Conservation (phyloP, 2,113 vertebrate species). For the Callithrix jacchus region DNA sequence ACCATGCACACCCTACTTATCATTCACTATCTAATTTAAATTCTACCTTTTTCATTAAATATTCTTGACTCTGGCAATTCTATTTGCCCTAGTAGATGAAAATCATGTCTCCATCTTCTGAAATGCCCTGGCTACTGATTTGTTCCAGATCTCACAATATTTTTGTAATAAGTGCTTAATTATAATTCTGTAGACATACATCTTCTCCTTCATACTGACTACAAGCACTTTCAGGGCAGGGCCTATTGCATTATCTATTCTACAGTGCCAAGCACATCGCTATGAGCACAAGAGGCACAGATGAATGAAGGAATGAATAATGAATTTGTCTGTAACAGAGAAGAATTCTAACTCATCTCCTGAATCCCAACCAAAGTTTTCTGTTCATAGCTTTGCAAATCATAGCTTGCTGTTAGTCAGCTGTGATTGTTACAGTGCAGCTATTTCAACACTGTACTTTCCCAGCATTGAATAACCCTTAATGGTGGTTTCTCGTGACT, state of each 20-base stretch:
- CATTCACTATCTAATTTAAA: neutral
- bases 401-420: neutral
- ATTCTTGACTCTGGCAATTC: neutral
- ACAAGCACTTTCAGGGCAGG: neutral
- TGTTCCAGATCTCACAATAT: neutral
- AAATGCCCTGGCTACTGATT: neutral
- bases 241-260: neutral
- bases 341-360: neutral
- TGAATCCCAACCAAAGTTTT: neutral
- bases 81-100: neutral
- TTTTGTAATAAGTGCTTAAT: neutral
- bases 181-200: neutral
- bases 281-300: neutral
- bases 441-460: neutral
- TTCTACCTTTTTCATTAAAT: neutral
- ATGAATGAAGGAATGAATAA: neutral
- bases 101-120: neutral
- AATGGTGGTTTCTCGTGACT: neutral
- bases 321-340: neutral
- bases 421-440: neutral
- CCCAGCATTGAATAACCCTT: neutral
- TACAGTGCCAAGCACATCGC: neutral
- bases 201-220: neutral
- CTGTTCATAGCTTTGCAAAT: neutral
- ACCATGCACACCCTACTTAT: neutral